Percentiles rank a stretch among this genome's conserved stretches.
Evolutionary conservation across 2,888 invertebrate genomes (phyloP).

Genomic region (Anthrax anthrax): DNA sequence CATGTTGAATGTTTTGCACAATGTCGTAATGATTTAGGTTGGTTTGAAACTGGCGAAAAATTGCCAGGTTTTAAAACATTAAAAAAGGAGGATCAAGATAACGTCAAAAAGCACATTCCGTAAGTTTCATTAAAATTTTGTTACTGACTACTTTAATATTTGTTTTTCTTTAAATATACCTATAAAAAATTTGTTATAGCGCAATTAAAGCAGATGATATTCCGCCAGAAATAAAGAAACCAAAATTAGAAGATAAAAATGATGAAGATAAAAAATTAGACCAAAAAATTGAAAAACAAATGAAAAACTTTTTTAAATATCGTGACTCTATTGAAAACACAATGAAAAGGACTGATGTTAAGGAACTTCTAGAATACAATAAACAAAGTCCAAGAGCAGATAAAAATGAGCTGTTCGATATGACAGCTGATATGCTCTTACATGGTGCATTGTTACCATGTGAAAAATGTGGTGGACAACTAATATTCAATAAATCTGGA

Average conservation of each 20-base stretch:
- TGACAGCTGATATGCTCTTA: conserved; percentile 67
- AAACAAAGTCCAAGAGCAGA: conserved; percentile 55
- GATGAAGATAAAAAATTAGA: conserved; percentile 44
- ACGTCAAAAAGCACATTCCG: conserved; percentile 49
- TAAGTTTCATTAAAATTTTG: conserved; percentile 30
- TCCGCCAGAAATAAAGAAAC: conserved; percentile 46
- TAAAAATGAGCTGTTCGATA: conserved; percentile 47
- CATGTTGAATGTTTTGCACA: conserved; percentile 83
- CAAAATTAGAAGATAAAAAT: conserved; percentile 48
- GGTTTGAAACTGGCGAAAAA: conserved; percentile 52
- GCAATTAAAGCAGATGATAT: conserved; percentile 37
- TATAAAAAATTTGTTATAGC: not conserved
- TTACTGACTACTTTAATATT: not conserved
- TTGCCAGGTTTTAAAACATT: conserved; percentile 65
- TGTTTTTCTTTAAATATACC: not conserved
- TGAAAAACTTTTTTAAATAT: conserved; percentile 38
- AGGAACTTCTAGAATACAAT: conserved; percentile 54
- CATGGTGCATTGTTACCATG: conserved; percentile 77
- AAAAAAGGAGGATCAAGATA: conserved; percentile 52
- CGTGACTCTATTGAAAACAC: conserved; percentile 46
- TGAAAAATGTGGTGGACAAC: conserved; percentile 62
- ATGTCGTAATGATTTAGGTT: conserved; percentile 53
- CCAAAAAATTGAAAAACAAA: conserved; percentile 31
- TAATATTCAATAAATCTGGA: conserved; percentile 52
- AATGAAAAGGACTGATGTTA: conserved; percentile 47